These are phyloP conservation scores for Pterobdella sp. DNA, from an alignment of 2,888 invertebrate species.

Conservation along the genomic window DNA sequence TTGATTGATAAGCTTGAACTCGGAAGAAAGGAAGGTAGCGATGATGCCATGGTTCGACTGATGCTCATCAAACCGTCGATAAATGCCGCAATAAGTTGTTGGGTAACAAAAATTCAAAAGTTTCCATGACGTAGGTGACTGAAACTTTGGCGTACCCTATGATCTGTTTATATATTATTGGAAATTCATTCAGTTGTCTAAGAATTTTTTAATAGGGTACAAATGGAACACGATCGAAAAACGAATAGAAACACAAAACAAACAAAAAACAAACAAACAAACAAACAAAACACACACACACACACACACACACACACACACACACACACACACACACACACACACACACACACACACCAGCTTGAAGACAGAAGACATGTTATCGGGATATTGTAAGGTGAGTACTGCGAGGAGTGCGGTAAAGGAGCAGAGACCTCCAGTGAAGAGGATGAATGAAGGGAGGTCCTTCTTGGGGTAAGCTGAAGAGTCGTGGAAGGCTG, in stretches of 20 bases:
- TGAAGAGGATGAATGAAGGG: conserved; percentile 82
- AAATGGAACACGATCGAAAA: too few species aligned
- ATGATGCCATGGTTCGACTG: too few species aligned
- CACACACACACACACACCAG: neutral
- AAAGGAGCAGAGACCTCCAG: conserved; percentile 82
- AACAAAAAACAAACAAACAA: neutral
- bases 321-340: neutral
- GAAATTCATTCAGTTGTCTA: conserved; percentile 62
- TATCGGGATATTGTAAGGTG: conserved; percentile 83
- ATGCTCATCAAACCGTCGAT: conserved; percentile 5
- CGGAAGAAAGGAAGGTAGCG: too few species aligned
- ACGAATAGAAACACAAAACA: too few species aligned
- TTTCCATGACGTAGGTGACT: neutral
- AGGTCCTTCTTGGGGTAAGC: conserved; percentile 86
- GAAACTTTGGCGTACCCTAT: conserved; percentile 1
- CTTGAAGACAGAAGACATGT: conserved; percentile 60
- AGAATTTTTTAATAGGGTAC: too few species aligned
- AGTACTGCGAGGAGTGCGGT: conserved; percentile 77
- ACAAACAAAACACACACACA: too few species aligned
- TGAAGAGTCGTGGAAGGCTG: conserved; percentile 77
- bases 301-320: neutral
- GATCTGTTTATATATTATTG: conserved; percentile 23
- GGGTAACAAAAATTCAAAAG: neutral
- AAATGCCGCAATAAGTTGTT: neutral
- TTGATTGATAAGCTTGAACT: too few species aligned